Conservation (phyloP, 2,888 invertebrate species). For the Scaptomyza cyrtandrae region DNA sequence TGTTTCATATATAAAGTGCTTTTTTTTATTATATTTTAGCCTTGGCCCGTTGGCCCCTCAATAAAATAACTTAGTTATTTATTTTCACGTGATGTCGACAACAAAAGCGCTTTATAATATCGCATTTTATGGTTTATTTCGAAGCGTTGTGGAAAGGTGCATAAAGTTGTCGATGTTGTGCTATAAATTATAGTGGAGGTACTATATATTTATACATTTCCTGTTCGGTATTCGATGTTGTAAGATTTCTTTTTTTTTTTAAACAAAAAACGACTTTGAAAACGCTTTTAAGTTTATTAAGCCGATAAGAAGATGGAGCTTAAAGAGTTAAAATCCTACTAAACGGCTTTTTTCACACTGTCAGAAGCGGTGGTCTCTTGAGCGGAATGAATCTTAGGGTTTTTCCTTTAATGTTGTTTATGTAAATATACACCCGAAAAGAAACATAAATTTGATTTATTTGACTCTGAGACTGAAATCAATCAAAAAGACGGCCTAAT, state of each 20-base stretch:
- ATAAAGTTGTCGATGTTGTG: constrained; percentile 69
- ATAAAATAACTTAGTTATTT: constrained; percentile 78
- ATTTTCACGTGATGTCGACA: constrained; percentile 56
- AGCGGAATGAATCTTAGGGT: constrained; percentile 11
- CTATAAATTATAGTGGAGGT: constrained; percentile 63
- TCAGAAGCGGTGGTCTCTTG: constrained; percentile 35
- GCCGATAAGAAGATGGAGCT: constrained; percentile 32
- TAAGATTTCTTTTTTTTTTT: too few relatives aligned
- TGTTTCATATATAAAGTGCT: neutral
- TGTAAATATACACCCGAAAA: constrained; percentile 23
- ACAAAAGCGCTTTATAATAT: constrained; percentile 35
- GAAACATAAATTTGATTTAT: constrained; percentile 75
- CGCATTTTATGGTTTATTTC: constrained; percentile 38
- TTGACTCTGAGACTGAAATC: constrained; percentile 52
- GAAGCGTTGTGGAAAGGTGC: neutral
- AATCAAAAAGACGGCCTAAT: constrained; percentile 67
- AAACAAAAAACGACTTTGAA: too few relatives aligned
- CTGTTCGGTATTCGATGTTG: constrained; percentile 30
- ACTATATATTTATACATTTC: constrained; percentile 28
- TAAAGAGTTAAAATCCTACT: neutral
- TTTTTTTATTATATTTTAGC: constrained; percentile 12
- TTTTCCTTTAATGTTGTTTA: constrained; percentile 24
- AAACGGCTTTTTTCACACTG: constrained; percentile 43
- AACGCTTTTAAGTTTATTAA: constrained; percentile 32
- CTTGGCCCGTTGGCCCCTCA: constrained; percentile 27